Evolutionary conservation across 2,797 vertebrate genomes (phyloP).

Genomic region (Platyrinchus mystaceus): DNA sequence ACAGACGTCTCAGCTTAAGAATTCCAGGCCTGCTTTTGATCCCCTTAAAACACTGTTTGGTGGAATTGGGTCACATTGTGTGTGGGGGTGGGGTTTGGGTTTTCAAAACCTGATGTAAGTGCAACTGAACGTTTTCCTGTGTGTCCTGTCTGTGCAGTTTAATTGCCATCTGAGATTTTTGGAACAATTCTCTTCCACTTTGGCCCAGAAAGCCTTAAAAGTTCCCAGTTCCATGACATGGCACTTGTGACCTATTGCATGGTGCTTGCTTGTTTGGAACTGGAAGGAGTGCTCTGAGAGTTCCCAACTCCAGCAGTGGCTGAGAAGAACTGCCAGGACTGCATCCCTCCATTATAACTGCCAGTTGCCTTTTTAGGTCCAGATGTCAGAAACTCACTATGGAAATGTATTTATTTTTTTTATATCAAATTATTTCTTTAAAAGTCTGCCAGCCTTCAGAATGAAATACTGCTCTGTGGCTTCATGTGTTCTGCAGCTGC

Average conservation of each 20-base stretch:
- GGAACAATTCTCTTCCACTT: neutral
- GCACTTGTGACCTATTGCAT: neutral
- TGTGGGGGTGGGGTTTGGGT: neutral
- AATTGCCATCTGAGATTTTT: neutral
- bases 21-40: conserved; percentile 39
- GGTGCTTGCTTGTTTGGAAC: neutral
- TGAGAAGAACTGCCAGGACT: neutral
- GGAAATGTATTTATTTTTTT: neutral
- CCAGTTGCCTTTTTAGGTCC: neutral
- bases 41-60: neutral
- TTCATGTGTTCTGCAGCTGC: conserved; percentile 43
- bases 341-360: neutral
- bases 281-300: neutral
- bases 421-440: conserved; percentile 16
- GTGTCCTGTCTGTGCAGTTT: neutral
- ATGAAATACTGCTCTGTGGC: neutral
- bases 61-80: neutral
- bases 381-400: neutral
- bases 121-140: neutral
- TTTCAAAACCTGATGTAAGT: neutral
- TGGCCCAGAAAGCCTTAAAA: neutral
- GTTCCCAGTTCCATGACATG: neutral
- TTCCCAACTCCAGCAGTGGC: neutral
- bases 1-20: neutral
- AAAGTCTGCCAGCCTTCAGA: conserved; percentile 1